Evolutionary conservation across 2,113 vertebrate genomes (phyloP).

Genomic region (Rynchops niger): DNA sequence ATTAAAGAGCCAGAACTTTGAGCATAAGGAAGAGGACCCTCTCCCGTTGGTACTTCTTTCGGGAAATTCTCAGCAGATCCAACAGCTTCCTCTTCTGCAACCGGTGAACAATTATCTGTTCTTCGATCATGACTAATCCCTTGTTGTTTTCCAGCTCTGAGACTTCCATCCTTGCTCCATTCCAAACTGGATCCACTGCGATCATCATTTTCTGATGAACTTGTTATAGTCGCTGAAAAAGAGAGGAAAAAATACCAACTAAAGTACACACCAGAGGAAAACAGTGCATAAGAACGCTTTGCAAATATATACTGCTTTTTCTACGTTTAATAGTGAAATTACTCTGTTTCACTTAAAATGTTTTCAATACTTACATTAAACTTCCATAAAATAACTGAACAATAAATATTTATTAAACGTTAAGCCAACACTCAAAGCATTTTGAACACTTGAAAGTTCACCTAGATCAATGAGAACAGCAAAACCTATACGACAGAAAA

Average conservation of each 20-base stretch:
- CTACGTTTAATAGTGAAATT: not conserved
- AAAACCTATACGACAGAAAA: not conserved
- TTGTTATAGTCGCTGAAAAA: conserved; percentile 92
- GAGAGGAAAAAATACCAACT: not conserved
- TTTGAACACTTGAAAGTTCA: not conserved
- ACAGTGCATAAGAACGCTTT: not conserved
- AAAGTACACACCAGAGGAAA: not conserved
- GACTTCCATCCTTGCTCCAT: conserved; percentile 92
- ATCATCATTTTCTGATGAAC: conserved; percentile 98
- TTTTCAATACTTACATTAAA: not conserved
- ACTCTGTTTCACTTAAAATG: not conserved
- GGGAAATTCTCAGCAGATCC: conserved; percentile 75
- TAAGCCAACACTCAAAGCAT: not conserved
- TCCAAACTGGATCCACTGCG: conserved; percentile 97
- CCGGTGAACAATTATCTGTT: conserved; percentile 91
- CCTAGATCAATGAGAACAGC: not conserved
- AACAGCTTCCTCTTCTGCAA: conserved; percentile 89
- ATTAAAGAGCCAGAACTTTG: conserved; percentile 86
- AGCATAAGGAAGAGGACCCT: conserved; percentile 83
- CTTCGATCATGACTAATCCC: conserved; percentile 82
- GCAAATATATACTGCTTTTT: not conserved
- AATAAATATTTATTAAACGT: not conserved
- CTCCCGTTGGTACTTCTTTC: conserved; percentile 76
- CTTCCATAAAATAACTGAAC: not conserved
- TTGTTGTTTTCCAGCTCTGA: conserved; percentile 84